Evolutionary conservation across 2,797 vertebrate species (phyloP), one percentile per base, ranked within the genome.

Genomic region (Coccyzus lansbergi): DNA sequence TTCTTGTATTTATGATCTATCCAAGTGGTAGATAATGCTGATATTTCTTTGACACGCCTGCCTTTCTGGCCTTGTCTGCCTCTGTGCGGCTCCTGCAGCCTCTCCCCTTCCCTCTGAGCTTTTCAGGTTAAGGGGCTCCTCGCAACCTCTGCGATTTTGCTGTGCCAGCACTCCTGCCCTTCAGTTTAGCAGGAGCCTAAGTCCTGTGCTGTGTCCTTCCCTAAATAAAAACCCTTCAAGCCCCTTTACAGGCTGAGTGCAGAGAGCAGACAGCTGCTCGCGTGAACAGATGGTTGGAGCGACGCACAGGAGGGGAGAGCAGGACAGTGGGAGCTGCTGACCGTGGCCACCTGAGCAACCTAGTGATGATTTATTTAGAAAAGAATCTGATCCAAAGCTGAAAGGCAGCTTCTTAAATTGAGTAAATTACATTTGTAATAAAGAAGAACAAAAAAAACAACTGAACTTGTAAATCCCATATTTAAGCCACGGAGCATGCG

Each of bases 401-500:
- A 83, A 67, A 83, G 34, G 55, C 79, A 83, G 82, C 70, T 86
- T 83, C 92, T 76, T 53, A 52, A 72, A 82, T 65, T 16, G 51
- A 15, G 48, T 72, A 19, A 88, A 94, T 95, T n/a, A 65, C 67
- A 56, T 92, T 92, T 89, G 69, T 74, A 51, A 51, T 29, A 26
- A 49, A 4, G 69, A 38, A 38, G n/a, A n/a, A n/a, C n/a, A 8
- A 20, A 44, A 17, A 28, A 36, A 36, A 28, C 9, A 10, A 24
- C 38, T 59, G 7, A 7, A 63, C 62, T 90, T 93, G 82, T 96
- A 92, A 95, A 94, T 86, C 0, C 2, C 19, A 0, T 90, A 92
- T 92, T 96, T 94, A 94, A 79, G 91, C 69, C 86, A 42, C 13
- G 9, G 76, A 88, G 94, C 94, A 95, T 42, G 82, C 79, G 82